phyloP scores from a whole-genome alignment of 2,797 vertebrate genomes.

The Hydrolagus colliei region DNA sequence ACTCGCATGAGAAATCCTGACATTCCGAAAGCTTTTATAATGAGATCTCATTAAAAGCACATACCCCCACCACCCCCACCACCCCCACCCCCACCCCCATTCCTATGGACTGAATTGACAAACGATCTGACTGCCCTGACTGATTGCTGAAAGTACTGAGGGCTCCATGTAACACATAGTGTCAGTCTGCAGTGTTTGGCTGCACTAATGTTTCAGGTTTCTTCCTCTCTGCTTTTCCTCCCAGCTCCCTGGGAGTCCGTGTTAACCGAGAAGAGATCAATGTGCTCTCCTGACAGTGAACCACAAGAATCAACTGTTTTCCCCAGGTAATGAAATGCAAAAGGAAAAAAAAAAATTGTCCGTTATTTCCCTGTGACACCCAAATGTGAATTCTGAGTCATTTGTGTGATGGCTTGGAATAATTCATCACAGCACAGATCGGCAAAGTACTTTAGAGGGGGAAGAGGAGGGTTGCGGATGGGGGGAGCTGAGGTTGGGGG shows the following conservation, averaged over 20 bases:
- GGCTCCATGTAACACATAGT: neutral
- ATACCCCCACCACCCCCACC: too few species aligned
- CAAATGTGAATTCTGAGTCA: neutral
- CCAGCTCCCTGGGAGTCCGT: neutral
- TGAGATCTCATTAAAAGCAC: constrained; percentile 9
- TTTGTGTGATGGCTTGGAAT: neutral
- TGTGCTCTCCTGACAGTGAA: neutral
- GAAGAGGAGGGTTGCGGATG: neutral
- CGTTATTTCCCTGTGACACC: neutral
- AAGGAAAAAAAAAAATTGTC: constrained; percentile 1
- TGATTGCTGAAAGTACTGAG: neutral
- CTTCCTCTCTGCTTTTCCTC: neutral
- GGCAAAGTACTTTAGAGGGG: too few species aligned
- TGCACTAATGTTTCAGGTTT: neutral
- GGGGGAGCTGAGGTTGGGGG: neutral
- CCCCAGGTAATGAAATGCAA: neutral
- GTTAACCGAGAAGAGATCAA: constrained; percentile 23
- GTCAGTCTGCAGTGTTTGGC: constrained; percentile 3
- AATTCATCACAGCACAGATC: neutral
- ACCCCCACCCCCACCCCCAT: too few species aligned
- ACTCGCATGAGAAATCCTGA: neutral
- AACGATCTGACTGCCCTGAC: neutral
- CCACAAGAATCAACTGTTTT: neutral
- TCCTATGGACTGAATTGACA: neutral
- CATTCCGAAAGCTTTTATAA: constrained; percentile 1